These are phyloP conservation scores for Ceratoteleas bidentatus DNA, from an alignment of 1,140 invertebrate species.

Conservation along the genomic window DNA sequence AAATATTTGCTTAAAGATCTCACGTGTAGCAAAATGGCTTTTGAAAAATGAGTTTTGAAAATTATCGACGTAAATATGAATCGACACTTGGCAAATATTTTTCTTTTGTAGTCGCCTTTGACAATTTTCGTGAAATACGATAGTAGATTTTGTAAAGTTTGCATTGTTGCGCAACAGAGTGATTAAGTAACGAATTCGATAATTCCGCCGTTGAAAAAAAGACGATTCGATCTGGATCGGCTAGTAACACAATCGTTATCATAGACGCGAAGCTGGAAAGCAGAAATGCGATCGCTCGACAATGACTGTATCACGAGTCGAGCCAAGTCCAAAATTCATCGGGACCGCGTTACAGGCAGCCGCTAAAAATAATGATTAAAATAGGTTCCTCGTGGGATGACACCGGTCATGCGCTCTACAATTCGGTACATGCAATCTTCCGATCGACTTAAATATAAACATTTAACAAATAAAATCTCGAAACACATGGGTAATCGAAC, in stretches of 20 bases:
- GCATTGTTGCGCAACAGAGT: background rate
- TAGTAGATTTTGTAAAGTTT: background rate
- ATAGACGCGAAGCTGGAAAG: background rate
- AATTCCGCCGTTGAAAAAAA: background rate
- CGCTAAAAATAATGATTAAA: conserved; percentile 64
- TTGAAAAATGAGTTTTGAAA: too few species aligned
- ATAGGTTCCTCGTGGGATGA: conserved; percentile 55
- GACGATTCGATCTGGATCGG: background rate
- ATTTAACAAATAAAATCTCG: conserved; percentile 40
- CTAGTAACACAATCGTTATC: background rate
- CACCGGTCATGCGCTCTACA: conserved; percentile 47
- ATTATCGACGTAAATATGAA: too few species aligned
- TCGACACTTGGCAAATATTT: too few species aligned
- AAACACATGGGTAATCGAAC: conserved; percentile 2
- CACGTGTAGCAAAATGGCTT: background rate
- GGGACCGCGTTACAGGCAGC: conserved; percentile 22
- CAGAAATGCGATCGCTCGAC: conserved; percentile 6
- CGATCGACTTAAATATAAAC: conserved; percentile 61
- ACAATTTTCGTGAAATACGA: too few species aligned
- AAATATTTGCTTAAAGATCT: conserved; percentile 7
- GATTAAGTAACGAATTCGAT: background rate
- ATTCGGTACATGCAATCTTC: conserved; percentile 31
- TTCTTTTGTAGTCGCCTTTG: too few species aligned
- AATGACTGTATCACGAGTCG: conserved; percentile 14
- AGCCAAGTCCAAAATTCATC: conserved; percentile 43